These are phyloP conservation scores for Nothura maculosa DNA, from an alignment of 2,797 vertebrate species.

Conservation along the genomic window DNA sequence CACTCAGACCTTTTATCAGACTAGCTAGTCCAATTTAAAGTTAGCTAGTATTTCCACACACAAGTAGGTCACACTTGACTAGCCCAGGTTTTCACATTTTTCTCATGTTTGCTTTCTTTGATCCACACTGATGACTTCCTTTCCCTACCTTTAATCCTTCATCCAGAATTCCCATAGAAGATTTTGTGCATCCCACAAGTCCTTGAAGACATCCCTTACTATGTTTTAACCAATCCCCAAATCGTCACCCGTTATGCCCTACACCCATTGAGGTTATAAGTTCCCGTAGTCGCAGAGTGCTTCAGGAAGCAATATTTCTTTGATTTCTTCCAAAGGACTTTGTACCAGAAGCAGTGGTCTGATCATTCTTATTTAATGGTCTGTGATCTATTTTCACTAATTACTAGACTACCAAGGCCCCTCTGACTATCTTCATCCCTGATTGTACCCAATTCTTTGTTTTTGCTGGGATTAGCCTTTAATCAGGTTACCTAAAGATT, in stretches of 20 bases:
- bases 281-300: rapidly evolving
- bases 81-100: background rate
- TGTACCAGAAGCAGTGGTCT: background rate
- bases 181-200: background rate
- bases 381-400: background rate
- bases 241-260: background rate
- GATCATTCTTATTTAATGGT: rapidly evolving
- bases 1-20: background rate
- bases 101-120: background rate
- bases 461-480: background rate
- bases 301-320: background rate
- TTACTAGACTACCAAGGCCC: background rate
- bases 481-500: background rate
- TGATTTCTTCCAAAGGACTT: background rate
- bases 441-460: background rate
- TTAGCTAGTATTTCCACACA: background rate
- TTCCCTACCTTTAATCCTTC: background rate
- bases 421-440: background rate
- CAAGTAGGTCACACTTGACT: background rate
- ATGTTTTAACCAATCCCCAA: background rate
- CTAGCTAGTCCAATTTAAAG: background rate
- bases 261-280: background rate
- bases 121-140: background rate
- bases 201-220: background rate
- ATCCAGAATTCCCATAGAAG: background rate